Evolutionary conservation across 2,797 vertebrate species (phyloP).

Genomic region (Enteromius unitaeniatus): DNA sequence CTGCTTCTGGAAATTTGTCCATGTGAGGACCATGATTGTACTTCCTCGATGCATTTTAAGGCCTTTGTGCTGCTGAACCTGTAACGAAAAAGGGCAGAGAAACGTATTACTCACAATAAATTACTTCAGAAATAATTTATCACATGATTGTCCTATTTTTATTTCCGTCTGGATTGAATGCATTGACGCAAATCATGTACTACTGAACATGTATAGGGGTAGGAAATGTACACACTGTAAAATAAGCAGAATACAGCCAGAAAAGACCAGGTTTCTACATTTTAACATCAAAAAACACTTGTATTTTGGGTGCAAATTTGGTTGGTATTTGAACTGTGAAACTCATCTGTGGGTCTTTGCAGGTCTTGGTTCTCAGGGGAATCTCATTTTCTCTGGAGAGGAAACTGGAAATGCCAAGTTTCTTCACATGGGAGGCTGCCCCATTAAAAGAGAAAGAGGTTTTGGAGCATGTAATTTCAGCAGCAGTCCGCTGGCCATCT

Average conservation of each 20-base stretch:
- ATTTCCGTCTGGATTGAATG: background rate
- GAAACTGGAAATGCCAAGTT: slow-evolving; percentile 57
- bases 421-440: slow-evolving; percentile 61
- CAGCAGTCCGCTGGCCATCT: slow-evolving; percentile 59
- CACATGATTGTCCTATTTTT: background rate
- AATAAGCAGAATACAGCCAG: background rate
- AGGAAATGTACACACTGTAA: background rate
- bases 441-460: slow-evolving; percentile 61
- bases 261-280: background rate
- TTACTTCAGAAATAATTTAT: slow-evolving; percentile 5
- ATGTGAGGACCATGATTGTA: slow-evolving; percentile 54
- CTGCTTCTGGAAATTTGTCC: slow-evolving; percentile 67
- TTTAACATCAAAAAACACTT: background rate
- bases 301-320: background rate
- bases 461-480: slow-evolving; percentile 67
- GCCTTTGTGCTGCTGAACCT: slow-evolving; percentile 9
- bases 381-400: slow-evolving; percentile 63
- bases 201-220: background rate
- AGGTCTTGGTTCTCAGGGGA: slow-evolving; percentile 41
- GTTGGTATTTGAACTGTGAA: slow-evolving; percentile 37
- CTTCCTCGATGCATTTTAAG: slow-evolving; percentile 45
- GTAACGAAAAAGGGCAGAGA: background rate
- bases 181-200: background rate
- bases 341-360: slow-evolving; percentile 9
- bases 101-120: slow-evolving; percentile 6